Evolutionary conservation across 2,113 vertebrate species (phyloP).

Genomic region (Casuarius casuarius): DNA sequence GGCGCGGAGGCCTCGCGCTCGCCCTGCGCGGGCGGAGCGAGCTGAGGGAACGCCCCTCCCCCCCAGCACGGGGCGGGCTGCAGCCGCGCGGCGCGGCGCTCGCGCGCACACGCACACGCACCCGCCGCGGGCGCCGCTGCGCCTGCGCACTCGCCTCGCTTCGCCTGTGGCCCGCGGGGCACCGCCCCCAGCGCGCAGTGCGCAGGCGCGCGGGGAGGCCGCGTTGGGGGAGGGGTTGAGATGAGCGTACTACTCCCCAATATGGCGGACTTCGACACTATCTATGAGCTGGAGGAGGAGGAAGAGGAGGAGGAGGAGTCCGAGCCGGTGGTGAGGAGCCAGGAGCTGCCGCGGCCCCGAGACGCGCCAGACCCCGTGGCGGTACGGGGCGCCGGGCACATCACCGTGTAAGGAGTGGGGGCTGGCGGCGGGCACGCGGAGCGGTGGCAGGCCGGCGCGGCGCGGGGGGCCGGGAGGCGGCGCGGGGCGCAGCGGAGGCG

Average conservation of each 20-base stretch:
- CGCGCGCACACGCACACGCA: not conserved
- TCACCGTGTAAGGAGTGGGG: constrained; percentile 92
- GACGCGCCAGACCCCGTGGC: constrained; percentile 92
- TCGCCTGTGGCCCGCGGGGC: not conserved
- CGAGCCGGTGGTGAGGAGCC: constrained; percentile 85
- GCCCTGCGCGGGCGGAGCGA: not conserved
- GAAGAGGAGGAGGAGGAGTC: constrained; percentile 79
- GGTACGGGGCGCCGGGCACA: constrained; percentile 95
- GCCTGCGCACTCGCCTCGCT: not conserved
- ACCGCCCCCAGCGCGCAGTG: not conserved
- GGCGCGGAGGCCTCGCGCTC: too few relatives aligned
- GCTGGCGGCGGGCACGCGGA: not conserved
- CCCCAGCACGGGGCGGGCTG: accelerated
- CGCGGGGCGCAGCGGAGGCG: not conserved
- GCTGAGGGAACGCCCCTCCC: accelerated
- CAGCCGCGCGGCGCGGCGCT: too few relatives aligned
- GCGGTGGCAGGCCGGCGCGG: constrained; percentile 1
- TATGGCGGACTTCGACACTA: constrained; percentile 99
- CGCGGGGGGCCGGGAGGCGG: not conserved
- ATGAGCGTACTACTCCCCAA: constrained; percentile 94
- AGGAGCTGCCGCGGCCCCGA: constrained; percentile 86
- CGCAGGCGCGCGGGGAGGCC: not conserved
- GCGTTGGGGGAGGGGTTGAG: constrained; percentile 33
- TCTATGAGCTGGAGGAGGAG: constrained; percentile 97
- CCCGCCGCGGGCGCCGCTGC: not conserved